phyloP scores from a whole-genome alignment of 2,888 invertebrate species.

The Limenitis camilla region DNA sequence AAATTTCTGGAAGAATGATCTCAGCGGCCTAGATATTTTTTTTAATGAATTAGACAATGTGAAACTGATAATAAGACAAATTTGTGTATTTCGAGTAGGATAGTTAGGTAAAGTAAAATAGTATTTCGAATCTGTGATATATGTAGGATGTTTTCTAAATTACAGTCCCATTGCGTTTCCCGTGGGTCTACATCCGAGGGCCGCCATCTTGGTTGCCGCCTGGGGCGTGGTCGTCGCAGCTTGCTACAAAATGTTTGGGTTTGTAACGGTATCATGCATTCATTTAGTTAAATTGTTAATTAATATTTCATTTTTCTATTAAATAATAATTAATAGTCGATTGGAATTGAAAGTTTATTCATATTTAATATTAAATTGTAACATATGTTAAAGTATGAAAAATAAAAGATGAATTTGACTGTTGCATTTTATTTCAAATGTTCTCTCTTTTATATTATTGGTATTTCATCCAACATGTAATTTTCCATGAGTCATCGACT shows the following conservation, averaged over 20 bases:
- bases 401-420: slow-evolving; percentile 53
- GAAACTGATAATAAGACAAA: slow-evolving; percentile 57
- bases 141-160: slow-evolving; percentile 74
- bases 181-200: slow-evolving; percentile 73
- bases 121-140: slow-evolving; percentile 68
- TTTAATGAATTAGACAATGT: slow-evolving; percentile 78
- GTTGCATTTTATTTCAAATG: slow-evolving; percentile 42
- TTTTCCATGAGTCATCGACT: slow-evolving; percentile 71
- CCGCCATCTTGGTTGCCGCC: slow-evolving; percentile 75
- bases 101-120: slow-evolving; percentile 52
- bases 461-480: slow-evolving; percentile 68
- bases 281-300: slow-evolving; percentile 43
- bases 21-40: slow-evolving; percentile 78
- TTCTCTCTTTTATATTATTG: slow-evolving; percentile 38
- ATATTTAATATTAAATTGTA: slow-evolving; percentile 72
- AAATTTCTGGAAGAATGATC: slow-evolving; percentile 74
- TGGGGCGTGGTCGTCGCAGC: slow-evolving; percentile 76
- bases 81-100: slow-evolving; percentile 29
- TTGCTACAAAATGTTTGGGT: slow-evolving; percentile 75
- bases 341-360: slow-evolving; percentile 67
- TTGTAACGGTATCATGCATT: slow-evolving; percentile 74
- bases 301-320: slow-evolving; percentile 60
- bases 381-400: slow-evolving; percentile 72
- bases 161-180: slow-evolving; percentile 75
- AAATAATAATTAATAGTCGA: slow-evolving; percentile 48